These are phyloP conservation scores for Gallirallus australis DNA, from an alignment of 2,797 vertebrate species.

Conservation along the genomic window DNA sequence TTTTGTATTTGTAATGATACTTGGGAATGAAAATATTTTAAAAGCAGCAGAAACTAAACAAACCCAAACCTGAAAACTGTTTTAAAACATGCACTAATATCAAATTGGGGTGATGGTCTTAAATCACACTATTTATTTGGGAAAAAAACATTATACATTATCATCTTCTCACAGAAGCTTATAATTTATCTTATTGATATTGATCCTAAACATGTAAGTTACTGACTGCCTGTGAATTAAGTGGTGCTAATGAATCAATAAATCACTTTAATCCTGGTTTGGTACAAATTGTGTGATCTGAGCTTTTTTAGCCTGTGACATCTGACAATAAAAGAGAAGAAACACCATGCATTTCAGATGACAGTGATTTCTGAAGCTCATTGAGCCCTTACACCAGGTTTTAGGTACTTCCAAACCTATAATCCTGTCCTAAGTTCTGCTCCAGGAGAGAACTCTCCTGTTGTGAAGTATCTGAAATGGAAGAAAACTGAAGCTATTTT, in stretches of 20 bases:
- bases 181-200: background rate
- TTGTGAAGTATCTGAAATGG: background rate
- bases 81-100: background rate
- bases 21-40: background rate
- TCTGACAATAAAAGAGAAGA: background rate
- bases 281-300: background rate
- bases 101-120: background rate
- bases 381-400: background rate
- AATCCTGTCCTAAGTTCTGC: background rate
- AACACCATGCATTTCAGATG: background rate
- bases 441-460: background rate
- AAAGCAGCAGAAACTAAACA: background rate
- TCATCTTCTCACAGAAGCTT: fast-evolving
- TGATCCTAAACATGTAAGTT: background rate
- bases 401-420: background rate
- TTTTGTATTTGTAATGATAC: background rate
- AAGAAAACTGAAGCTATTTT: background rate
- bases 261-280: background rate
- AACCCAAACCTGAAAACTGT: background rate
- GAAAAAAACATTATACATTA: background rate
- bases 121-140: background rate
- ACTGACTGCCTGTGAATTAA: background rate
- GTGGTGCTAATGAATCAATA: background rate
- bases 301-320: background rate
- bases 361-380: background rate